A percentile compares a stretch with the other conserved stretches of the same genome.
Conservation (phyloP, 35 echinoderm and acorn worm species). For the Stichopus chloronotus region DNA sequence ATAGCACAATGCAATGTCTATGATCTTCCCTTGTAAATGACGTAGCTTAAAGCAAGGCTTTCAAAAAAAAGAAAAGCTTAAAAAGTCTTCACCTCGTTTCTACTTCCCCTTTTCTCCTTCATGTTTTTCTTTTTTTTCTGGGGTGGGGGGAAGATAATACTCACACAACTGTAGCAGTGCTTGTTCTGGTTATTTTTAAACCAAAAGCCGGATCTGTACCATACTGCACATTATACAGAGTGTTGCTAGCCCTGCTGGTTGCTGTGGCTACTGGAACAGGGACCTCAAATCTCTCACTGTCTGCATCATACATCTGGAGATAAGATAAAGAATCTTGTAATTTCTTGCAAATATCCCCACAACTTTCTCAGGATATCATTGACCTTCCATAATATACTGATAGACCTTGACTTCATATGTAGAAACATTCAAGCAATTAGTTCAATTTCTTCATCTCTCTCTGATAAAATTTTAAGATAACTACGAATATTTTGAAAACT, state of each 20-base stretch:
- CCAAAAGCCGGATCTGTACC: slow-evolving; percentile 54
- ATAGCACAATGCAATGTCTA: no score
- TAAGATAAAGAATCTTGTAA: not conserved
- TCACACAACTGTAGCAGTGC: slow-evolving; percentile 78
- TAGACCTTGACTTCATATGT: not conserved
- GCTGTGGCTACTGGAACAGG: slow-evolving; percentile 26
- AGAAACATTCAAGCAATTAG: no score
- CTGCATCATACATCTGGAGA: not conserved
- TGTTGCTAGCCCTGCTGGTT: slow-evolving; percentile 44
- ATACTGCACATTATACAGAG: slow-evolving; percentile 49
- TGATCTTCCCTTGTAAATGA: no score
- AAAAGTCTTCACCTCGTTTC: no score
- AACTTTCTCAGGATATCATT: not conserved
- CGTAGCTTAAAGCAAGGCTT: no score
- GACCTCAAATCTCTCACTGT: slow-evolving; percentile 55
- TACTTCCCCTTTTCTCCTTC: no score
- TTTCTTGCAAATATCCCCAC: not conserved
- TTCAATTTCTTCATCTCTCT: no score
- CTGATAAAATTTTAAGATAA: no score
- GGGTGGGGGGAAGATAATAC: not conserved
- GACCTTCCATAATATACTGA: not conserved
- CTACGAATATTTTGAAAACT: no score
- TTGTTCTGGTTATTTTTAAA: slow-evolving; percentile 69
- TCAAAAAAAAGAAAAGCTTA: no score
- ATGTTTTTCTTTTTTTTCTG: no score